phyloP scores from a whole-genome alignment of 2,113 vertebrate genomes.

The Tylochromis polylepis region DNA sequence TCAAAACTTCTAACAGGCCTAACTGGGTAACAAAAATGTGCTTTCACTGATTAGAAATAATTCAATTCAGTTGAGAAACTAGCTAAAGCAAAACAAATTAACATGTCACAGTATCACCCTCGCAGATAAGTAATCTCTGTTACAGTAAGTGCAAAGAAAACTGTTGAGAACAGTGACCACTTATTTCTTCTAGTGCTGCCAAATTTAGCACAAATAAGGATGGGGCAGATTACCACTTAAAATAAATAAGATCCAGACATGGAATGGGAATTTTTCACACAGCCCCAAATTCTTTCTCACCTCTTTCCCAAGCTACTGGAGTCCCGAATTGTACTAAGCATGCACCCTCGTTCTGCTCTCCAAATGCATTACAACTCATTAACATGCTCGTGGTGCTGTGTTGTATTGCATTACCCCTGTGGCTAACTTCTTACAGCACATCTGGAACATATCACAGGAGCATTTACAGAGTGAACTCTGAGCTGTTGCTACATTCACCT shows the following conservation, averaged over 20 bases:
- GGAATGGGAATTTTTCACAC: constrained; percentile 22
- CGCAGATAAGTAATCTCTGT: background rate
- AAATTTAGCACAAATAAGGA: background rate
- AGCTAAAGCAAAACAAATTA: background rate
- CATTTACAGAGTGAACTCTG: background rate
- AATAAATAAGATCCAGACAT: constrained; percentile 36
- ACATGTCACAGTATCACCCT: background rate
- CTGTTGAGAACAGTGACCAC: background rate
- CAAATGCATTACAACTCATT: constrained; percentile 11
- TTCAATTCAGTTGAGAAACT: background rate
- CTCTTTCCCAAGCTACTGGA: background rate
- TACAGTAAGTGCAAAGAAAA: background rate
- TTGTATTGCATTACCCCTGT: background rate
- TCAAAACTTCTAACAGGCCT: background rate
- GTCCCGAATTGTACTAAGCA: background rate
- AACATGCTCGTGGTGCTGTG: background rate
- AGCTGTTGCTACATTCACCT: constrained; percentile 1
- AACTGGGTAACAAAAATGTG: background rate
- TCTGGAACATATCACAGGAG: constrained; percentile 44
- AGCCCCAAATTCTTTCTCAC: background rate
- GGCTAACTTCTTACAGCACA: constrained; percentile 2
- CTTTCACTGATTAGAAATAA: background rate
- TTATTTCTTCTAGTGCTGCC: background rate
- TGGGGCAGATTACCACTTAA: background rate
- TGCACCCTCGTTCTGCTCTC: background rate